Evolutionary conservation across 2,888 invertebrate species (phyloP).

Genomic region (Camptogramma bilineatum): DNA sequence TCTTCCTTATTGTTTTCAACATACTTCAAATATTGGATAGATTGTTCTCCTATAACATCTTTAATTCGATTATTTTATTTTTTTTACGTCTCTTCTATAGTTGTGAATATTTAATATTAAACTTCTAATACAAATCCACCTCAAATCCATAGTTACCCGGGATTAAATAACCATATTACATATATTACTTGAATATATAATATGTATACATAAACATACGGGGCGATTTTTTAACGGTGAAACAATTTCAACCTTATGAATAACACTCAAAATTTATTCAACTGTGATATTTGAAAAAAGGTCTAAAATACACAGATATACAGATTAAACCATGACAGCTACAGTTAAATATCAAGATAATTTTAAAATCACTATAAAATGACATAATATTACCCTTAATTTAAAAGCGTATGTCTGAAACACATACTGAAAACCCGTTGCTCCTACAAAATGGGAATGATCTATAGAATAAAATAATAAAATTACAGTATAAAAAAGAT

Average conservation of each 20-base stretch:
- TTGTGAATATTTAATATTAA: background rate
- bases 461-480: background rate
- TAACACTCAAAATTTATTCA: too few relatives aligned
- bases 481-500: background rate
- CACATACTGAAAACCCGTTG: background rate
- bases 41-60: background rate
- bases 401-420: background rate
- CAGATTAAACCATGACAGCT: background rate
- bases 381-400: background rate
- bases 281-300: too few relatives aligned
- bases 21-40: too few relatives aligned
- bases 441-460: background rate
- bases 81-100: background rate
- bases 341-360: background rate
- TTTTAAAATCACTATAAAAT: constrained; percentile 2
- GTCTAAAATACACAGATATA: background rate
- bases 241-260: background rate
- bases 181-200: too few relatives aligned
- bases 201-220: too few relatives aligned
- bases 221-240: too few relatives aligned
- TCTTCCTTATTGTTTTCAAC: too few relatives aligned
- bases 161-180: background rate
- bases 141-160: background rate
- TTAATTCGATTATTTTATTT: background rate
- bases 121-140: background rate